These are phyloP conservation scores for Hirtodrosophila duncani DNA, from an alignment of 2,888 invertebrate species.

Conservation along the genomic window DNA sequence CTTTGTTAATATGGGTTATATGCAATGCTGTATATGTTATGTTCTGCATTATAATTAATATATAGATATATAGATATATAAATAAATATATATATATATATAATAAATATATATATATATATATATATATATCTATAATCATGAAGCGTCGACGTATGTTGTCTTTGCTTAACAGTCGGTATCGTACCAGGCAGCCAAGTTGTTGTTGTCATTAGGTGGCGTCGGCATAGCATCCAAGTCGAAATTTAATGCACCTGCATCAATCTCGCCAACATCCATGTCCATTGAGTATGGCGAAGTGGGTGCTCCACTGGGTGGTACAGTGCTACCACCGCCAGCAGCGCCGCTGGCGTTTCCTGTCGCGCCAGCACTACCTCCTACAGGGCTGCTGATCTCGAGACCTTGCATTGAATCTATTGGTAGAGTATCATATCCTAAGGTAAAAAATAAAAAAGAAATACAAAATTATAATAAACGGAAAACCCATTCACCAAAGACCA, in stretches of 20 bases:
- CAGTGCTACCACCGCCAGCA: conserved; percentile 45
- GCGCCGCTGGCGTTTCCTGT: conserved; percentile 62
- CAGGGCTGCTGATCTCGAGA: conserved; percentile 87
- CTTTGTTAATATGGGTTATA: conserved; percentile 58
- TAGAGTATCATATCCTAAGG: conserved; percentile 95
- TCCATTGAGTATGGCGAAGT: conserved; percentile 88
- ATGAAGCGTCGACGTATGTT: conserved; percentile 11
- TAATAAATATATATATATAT: conserved; percentile 12
- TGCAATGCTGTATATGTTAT: conserved; percentile 46
- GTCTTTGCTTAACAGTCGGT: conserved; percentile 87
- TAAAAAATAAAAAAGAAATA: conserved; percentile 33
- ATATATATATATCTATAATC: conserved; percentile 2
- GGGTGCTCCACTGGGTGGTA: conserved; percentile 77
- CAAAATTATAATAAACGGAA: neutral
- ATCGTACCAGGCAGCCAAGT: conserved; percentile 98
- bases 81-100: conserved; percentile 15
- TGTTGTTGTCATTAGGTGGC: conserved; percentile 93
- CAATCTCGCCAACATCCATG: conserved; percentile 90
- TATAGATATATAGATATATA: conserved; percentile 20
- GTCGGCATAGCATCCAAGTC: conserved; percentile 87
- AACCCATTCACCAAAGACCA: neutral
- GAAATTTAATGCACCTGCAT: conserved; percentile 86
- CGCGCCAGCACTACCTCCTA: conserved; percentile 65
- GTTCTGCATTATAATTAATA: conserved; percentile 29
- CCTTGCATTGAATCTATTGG: conserved; percentile 98